A percentile compares a stretch with the other conserved stretches of the same genome.
These are phyloP conservation scores for Halichoerus grypus DNA, from an alignment of 2,113 vertebrate species.

Conservation along the genomic window DNA sequence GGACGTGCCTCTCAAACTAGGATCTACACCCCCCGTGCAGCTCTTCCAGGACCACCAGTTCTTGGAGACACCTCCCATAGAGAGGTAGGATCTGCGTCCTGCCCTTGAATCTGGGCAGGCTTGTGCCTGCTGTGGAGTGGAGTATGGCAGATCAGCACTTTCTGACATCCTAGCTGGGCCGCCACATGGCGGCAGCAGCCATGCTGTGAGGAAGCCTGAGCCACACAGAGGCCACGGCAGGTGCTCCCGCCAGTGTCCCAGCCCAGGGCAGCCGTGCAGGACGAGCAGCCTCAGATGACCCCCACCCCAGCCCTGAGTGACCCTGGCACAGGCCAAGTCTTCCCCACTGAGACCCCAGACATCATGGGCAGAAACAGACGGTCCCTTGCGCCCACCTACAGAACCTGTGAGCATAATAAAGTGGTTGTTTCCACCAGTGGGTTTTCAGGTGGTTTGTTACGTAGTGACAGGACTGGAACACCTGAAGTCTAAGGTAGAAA, in stretches of 20 bases:
- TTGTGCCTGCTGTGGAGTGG: too few relatives aligned
- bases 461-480: too few relatives aligned
- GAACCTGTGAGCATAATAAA: neutral
- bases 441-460: neutral
- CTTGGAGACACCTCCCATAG: neutral
- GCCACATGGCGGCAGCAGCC: neutral
- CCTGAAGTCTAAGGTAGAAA: neutral
- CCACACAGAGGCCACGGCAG: neutral
- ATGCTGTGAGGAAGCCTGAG: neutral
- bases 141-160: neutral
- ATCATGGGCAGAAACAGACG: neutral
- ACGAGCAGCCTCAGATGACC: neutral
- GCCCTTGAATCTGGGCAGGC: neutral
- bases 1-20: neutral
- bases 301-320: neutral
- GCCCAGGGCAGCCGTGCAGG: neutral
- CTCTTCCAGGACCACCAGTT: rapidly evolving
- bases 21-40: rapidly evolving
- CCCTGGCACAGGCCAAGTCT: neutral
- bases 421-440: too few relatives aligned
- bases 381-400: neutral
- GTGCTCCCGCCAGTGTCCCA: neutral
- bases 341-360: neutral
- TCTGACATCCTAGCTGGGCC: neutral
- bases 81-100: neutral